Percentiles rank a stretch among this genome's conserved stretches.
phyloP scores from a whole-genome alignment of 2,888 invertebrate species.

The Drosophila borborema region DNA sequence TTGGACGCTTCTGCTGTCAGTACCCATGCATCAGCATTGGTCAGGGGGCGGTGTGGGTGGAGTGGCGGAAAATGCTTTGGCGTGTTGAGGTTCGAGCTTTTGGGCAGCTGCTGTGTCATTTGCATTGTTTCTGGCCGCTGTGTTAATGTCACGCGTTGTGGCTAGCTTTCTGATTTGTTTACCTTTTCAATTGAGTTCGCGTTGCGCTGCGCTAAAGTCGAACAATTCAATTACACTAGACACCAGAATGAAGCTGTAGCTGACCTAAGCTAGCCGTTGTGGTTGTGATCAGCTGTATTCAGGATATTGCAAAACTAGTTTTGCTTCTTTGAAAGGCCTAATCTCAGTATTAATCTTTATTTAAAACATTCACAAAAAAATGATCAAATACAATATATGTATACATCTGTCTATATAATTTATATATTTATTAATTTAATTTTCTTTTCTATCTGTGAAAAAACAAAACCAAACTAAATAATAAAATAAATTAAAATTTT shows the following conservation, averaged over 20 bases:
- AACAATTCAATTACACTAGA: constrained; percentile 58
- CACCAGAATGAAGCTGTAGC: constrained; percentile 25
- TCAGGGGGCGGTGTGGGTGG: constrained; percentile 78
- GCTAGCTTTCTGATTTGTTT: constrained; percentile 69
- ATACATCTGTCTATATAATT: too few species aligned
- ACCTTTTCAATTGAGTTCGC: constrained; percentile 66
- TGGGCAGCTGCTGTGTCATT: constrained; percentile 36
- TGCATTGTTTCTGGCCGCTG: constrained; percentile 42
- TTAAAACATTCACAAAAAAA: too few species aligned
- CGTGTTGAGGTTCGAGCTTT: constrained; percentile 40
- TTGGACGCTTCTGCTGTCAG: constrained; percentile 87
- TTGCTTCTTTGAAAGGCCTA: background rate
- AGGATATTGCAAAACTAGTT: too few species aligned
- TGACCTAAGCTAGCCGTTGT: too few species aligned
- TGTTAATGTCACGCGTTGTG: constrained; percentile 66
- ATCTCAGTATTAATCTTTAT: too few species aligned
- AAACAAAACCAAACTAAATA: too few species aligned
- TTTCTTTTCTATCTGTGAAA: too few species aligned
- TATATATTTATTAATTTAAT: too few species aligned
- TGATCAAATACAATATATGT: too few species aligned
- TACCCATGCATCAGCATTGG: constrained; percentile 9
- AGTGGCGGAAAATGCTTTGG: constrained; percentile 59
- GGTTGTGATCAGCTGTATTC: background rate
- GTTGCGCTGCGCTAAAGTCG: constrained; percentile 21
- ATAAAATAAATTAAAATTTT: too few species aligned